These are phyloP conservation scores for Achatina immaculata DNA, from an alignment of 1,140 invertebrate species.

Conservation along the genomic window DNA sequence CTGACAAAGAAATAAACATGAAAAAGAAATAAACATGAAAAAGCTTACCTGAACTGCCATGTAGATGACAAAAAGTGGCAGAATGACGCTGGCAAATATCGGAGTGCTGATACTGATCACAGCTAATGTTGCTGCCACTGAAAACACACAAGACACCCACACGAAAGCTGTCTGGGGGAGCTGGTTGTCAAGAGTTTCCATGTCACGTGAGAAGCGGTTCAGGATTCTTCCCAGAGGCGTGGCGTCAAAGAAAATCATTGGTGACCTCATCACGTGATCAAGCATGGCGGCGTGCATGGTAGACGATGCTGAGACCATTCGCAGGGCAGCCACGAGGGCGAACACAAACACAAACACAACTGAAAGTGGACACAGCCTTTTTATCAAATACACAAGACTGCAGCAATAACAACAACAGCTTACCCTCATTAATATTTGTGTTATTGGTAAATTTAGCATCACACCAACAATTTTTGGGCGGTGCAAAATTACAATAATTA, in stretches of 20 bases:
- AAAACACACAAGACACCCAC: slow-evolving; percentile 51
- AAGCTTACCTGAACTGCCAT: not conserved
- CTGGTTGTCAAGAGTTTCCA: slow-evolving; percentile 61
- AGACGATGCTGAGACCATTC: slow-evolving; percentile 77
- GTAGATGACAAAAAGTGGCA: slow-evolving; percentile 77
- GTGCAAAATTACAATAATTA: too few relatives aligned
- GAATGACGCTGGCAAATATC: slow-evolving; percentile 83
- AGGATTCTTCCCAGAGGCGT: slow-evolving; percentile 66
- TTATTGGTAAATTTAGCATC: too few relatives aligned
- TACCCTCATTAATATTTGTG: too few relatives aligned
- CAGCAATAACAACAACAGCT: too few relatives aligned
- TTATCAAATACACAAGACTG: too few relatives aligned
- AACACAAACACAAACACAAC: slow-evolving; percentile 52
- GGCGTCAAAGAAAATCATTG: slow-evolving; percentile 68
- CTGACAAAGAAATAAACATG: too few relatives aligned
- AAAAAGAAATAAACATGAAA: slow-evolving; percentile 34
- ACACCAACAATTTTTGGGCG: too few relatives aligned
- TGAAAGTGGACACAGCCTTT: too few relatives aligned
- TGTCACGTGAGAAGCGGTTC: slow-evolving; percentile 63
- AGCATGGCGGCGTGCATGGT: slow-evolving; percentile 84
- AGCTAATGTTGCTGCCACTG: slow-evolving; percentile 44
- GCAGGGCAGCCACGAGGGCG: slow-evolving; percentile 49
- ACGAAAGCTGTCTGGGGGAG: slow-evolving; percentile 56
- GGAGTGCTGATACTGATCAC: slow-evolving; percentile 72
- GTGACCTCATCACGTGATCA: slow-evolving; percentile 69